Percentiles rank a stretch among this genome's conserved stretches.
phyloP scores from a whole-genome alignment of 2,113 vertebrate genomes.

The Psettodes erumei region DNA sequence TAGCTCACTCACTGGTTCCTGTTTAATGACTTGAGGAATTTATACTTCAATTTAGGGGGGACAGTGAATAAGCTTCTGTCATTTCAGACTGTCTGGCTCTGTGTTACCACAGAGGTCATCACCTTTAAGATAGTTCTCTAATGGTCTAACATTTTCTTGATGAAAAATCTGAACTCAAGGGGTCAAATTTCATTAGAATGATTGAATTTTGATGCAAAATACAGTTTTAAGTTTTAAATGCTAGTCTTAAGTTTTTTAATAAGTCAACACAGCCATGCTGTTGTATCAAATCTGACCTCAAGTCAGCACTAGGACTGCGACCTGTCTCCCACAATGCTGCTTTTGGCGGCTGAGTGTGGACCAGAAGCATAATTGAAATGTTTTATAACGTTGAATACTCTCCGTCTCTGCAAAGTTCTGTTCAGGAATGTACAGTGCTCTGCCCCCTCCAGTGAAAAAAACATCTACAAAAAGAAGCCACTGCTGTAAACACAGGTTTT shows the following conservation, averaged over 20 bases:
- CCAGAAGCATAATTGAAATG: slow-evolving; percentile 18
- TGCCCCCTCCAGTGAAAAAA: slow-evolving; percentile 39
- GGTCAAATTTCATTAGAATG: not conserved
- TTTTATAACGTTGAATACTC: not conserved
- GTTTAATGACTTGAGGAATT: not conserved
- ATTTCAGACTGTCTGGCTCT: not conserved
- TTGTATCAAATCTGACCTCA: not conserved
- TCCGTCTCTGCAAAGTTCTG: not conserved
- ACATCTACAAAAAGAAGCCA: slow-evolving; percentile 41
- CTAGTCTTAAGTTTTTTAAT: not conserved
- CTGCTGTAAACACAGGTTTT: slow-evolving; percentile 37
- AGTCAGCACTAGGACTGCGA: not conserved
- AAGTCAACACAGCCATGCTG: not conserved
- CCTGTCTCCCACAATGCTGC: not conserved
- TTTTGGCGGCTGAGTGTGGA: not conserved
- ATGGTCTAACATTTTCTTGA: not conserved
- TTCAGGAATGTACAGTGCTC: slow-evolving; percentile 15
- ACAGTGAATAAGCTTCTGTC: not conserved
- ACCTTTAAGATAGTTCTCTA: not conserved
- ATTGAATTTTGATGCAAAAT: not conserved
- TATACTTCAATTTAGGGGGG: not conserved
- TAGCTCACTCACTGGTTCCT: not conserved
- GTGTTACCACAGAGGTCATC: not conserved
- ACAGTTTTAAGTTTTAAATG: not conserved
- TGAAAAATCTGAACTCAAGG: not conserved